phyloP scores from a whole-genome alignment of 2,797 vertebrate species.

The Rhynchonycteris naso region DNA sequence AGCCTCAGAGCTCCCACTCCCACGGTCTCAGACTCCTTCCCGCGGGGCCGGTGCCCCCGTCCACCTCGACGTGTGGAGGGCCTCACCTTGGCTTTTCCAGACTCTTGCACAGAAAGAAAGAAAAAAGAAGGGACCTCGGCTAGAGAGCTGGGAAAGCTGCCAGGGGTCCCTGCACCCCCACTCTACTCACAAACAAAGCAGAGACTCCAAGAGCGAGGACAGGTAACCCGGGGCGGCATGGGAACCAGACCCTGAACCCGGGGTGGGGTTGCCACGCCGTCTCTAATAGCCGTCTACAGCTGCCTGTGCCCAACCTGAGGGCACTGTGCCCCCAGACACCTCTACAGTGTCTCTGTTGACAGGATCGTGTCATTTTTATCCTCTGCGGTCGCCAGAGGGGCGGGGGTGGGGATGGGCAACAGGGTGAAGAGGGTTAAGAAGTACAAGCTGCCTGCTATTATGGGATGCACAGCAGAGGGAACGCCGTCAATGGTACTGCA shows the following conservation, averaged over 20 bases:
- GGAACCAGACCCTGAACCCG: neutral
- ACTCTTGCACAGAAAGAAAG: neutral
- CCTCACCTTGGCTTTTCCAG: neutral
- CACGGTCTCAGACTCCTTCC: neutral
- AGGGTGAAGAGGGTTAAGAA: neutral
- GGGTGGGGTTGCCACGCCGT: rapidly evolving
- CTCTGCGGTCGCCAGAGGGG: neutral
- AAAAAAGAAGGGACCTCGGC: rapidly evolving
- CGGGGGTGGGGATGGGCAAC: neutral
- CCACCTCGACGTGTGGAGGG: neutral
- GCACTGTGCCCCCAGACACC: rapidly evolving
- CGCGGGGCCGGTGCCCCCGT: rapidly evolving
- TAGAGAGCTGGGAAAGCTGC: neutral
- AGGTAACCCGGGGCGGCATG: too few species aligned
- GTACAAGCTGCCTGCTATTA: neutral
- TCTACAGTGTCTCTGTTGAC: neutral
- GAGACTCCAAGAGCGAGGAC: neutral
- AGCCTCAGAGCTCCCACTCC: neutral
- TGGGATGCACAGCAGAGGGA: neutral
- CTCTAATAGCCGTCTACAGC: too few species aligned
- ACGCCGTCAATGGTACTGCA: neutral
- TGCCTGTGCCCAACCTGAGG: rapidly evolving
- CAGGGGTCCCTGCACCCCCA: rapidly evolving
- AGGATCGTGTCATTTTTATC: neutral
- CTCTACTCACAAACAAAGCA: neutral